phyloP scores from a whole-genome alignment of 1,140 invertebrate genomes.

The Drosophila virilis region DNA sequence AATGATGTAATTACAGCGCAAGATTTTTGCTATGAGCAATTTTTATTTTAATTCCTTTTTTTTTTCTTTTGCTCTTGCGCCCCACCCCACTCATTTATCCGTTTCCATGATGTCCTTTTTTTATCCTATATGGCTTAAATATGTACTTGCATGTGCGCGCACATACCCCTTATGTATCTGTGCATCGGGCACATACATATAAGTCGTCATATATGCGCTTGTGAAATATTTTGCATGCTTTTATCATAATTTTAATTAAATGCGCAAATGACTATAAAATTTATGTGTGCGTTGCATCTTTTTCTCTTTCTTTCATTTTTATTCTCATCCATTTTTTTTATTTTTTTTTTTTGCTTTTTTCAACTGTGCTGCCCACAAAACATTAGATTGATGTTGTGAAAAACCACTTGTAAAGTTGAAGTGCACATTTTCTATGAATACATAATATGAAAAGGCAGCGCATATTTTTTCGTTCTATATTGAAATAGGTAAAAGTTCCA shows the following conservation, averaged over 20 bases:
- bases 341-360: conserved; percentile 20
- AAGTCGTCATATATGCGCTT: conserved; percentile 51
- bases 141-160: conserved; percentile 27
- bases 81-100: conserved; percentile 45
- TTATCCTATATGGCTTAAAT: conserved; percentile 16
- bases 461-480: not conserved
- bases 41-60: conserved; percentile 82
- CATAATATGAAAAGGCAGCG: not conserved
- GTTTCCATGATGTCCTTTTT: conserved; percentile 42
- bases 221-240: conserved; percentile 77
- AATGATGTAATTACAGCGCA: conserved; percentile 83
- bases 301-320: conserved; percentile 9
- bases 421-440: not conserved
- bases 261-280: conserved; percentile 76
- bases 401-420: not conserved
- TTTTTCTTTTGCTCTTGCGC: conserved; percentile 16
- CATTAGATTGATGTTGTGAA: conserved; percentile 44
- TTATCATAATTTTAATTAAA: conserved; percentile 82
- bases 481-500: too few relatives aligned
- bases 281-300: conserved; percentile 55
- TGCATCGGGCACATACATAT: conserved; percentile 15
- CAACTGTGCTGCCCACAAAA: conserved; percentile 21
- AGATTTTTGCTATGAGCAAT: conserved; percentile 82
- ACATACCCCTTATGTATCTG: conserved; percentile 14
- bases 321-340: not conserved